These are phyloP conservation scores for Drosophila melanogaster DNA, from an alignment of 1,140 invertebrate genomes.

Conservation along the genomic window DNA sequence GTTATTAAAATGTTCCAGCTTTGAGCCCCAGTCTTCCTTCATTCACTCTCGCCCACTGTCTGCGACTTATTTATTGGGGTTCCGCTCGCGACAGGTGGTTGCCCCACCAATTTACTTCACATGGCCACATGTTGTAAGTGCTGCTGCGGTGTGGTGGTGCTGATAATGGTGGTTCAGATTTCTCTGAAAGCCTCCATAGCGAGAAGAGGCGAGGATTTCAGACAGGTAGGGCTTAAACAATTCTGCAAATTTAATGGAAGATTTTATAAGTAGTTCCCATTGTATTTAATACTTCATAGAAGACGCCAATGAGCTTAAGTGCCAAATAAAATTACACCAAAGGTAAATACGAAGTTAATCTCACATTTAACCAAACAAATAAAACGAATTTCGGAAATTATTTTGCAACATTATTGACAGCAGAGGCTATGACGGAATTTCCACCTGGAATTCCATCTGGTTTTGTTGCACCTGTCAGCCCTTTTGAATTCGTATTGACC, in stretches of 20 bases:
- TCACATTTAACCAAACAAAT: slow-evolving; percentile 1
- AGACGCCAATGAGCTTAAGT: not conserved
- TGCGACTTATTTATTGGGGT: slow-evolving; percentile 57
- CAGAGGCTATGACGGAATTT: slow-evolving; percentile 4
- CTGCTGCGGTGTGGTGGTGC: slow-evolving; percentile 6
- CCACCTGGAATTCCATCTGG: slow-evolving; percentile 10
- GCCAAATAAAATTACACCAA: not conserved
- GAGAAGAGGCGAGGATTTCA: not conserved
- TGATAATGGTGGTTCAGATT: slow-evolving; percentile 11
- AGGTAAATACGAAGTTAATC: not conserved
- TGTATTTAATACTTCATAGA: not conserved
- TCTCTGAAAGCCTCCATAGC: not conserved
- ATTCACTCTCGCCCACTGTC: slow-evolving; percentile 31
- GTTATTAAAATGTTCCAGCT: slow-evolving; percentile 77
- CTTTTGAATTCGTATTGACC: slow-evolving; percentile 39
- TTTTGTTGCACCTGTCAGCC: slow-evolving; percentile 37
- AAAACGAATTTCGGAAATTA: slow-evolving; percentile 11
- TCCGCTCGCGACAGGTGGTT: slow-evolving; percentile 75
- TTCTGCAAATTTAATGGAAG: not conserved
- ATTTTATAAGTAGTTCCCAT: too few species aligned
- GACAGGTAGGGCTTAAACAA: not conserved
- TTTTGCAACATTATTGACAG: slow-evolving; percentile 24
- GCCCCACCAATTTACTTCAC: slow-evolving; percentile 39
- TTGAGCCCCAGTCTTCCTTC: slow-evolving; percentile 26
- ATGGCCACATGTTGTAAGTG: slow-evolving; percentile 31